phyloP scores from a whole-genome alignment of 1,140 invertebrate species.

The Artemia franciscana region DNA sequence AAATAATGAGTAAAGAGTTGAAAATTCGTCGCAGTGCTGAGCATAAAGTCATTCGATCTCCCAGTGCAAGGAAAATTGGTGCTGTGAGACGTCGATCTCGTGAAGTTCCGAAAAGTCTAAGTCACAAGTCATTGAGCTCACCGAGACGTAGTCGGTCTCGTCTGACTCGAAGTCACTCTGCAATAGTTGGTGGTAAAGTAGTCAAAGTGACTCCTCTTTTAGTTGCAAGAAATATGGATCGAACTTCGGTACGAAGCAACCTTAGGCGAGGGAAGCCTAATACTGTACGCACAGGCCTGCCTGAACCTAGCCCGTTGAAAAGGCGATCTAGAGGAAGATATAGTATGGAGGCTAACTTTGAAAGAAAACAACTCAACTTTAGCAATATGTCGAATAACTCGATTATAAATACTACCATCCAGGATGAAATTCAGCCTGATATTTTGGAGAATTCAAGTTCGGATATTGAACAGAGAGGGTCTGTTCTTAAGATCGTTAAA shows the following conservation, averaged over 20 bases:
- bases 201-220: background rate
- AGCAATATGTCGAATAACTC: background rate
- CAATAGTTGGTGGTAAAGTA: background rate
- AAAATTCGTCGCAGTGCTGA: conserved; percentile 40
- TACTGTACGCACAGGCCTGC: conserved; percentile 16
- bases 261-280: conserved; percentile 18
- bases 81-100: conserved; percentile 37
- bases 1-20: conserved; percentile 38
- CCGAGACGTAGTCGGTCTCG: background rate
- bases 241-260: conserved; percentile 3
- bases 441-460: background rate
- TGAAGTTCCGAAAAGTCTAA: conserved; percentile 21
- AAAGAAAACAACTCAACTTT: background rate
- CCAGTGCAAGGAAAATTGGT: conserved; percentile 52
- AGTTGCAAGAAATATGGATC: background rate
- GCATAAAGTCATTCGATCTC: conserved; percentile 44
- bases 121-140: conserved; percentile 12
- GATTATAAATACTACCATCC: background rate
- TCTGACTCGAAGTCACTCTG: conserved; percentile 8
- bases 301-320: conserved; percentile 12
- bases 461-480: background rate
- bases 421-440: background rate
- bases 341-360: background rate
- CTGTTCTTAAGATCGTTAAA: conserved; percentile 1
- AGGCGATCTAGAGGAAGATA: background rate